Evolutionary conservation across 2,888 invertebrate genomes (phyloP), one percentile per base, ranked within the genome.

Genomic region (Prosopocoilus inquinatus): DNA sequence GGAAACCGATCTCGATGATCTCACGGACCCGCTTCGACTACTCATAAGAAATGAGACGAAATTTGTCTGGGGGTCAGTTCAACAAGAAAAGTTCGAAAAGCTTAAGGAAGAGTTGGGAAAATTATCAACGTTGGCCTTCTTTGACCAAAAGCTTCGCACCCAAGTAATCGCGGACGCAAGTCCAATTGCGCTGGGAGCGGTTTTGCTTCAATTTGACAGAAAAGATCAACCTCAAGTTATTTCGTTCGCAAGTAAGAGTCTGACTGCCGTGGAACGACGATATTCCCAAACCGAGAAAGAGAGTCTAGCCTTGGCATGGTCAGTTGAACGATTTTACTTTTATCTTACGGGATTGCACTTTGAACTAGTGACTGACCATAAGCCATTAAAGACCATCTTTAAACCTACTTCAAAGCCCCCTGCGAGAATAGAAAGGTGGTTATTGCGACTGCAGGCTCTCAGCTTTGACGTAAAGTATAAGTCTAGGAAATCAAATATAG

Each of bases 81-180:
- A 67, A 3, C 55, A 66, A 47, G 41, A 45, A 47, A 13, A 48
- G 2, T 65, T 62, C 45, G 35, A 61, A 8, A 46, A 50, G n/a
- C 47, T 62, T 2, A 64, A 62, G 35, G 28, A 47, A 35, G 13
- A 51, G 20, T 16, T 61, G 39, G 50, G 48, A 33, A 62, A 41
- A 8, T 33, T 58, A 9, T 52, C 59, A 11, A 64, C 60, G 11
- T 53, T 67, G 35, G 63, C 61, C 15, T 68, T 65, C 54, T 67
- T 62, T 44, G 56, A 70, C 32, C 53, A 61, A 43, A 51, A 58
- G 11, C 57, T 28, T 7, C 3, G 20, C 20, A 28, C 5, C 56
- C 20, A 50, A 55, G 54, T 70, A 1, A 60, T 66, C 7, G 67
- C 67, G 28, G 69, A 70, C 56, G 64, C 69, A 2, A 68, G 64